Percentiles rank a stretch among this genome's conserved stretches.
phyloP scores from a whole-genome alignment of 2,888 invertebrate genomes.

The Sinopyrophorus schimmeli region DNA sequence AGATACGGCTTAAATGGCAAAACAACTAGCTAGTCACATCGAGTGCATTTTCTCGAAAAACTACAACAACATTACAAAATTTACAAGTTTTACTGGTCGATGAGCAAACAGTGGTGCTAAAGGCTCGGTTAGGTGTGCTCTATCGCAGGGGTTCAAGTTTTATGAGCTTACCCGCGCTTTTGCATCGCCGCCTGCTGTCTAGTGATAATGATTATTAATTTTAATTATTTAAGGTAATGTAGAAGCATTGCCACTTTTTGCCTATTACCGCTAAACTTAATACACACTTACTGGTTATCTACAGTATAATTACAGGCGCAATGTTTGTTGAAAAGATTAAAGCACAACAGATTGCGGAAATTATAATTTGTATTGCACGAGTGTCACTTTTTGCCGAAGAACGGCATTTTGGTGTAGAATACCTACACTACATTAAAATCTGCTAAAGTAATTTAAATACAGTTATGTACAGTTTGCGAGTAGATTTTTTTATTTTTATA shows the following conservation, averaged over 20 bases:
- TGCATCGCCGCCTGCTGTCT: conserved; percentile 37
- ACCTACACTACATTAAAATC: conserved; percentile 35
- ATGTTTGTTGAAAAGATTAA: conserved; percentile 26
- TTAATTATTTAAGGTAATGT: conserved; percentile 36
- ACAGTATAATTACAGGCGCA: conserved; percentile 35
- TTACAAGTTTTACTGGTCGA: conserved; percentile 52
- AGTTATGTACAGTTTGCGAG: conserved; percentile 42
- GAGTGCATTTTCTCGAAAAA: conserved; percentile 42
- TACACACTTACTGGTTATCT: conserved; percentile 40
- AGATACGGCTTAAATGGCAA: conserved; percentile 29
- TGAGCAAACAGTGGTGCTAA: conserved; percentile 32
- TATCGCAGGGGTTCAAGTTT: conserved; percentile 13
- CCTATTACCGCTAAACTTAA: conserved; percentile 34
- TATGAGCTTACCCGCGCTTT: conserved; percentile 25
- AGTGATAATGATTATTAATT: conserved; percentile 39
- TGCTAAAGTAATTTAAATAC: conserved; percentile 38
- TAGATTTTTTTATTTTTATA: conserved; percentile 45
- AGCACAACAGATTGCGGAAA: conserved; percentile 25
- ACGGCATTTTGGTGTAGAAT: conserved; percentile 28
- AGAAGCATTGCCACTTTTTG: conserved; percentile 38
- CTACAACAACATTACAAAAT: conserved; percentile 50
- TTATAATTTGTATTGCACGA: conserved; percentile 31
- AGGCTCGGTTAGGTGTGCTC: conserved; percentile 21
- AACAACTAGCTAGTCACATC: conserved; percentile 35
- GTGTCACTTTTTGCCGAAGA: conserved; percentile 29